Evolutionary conservation across 1,140 invertebrate species (phyloP).

Genomic region (Hydropsyche tenuis): DNA sequence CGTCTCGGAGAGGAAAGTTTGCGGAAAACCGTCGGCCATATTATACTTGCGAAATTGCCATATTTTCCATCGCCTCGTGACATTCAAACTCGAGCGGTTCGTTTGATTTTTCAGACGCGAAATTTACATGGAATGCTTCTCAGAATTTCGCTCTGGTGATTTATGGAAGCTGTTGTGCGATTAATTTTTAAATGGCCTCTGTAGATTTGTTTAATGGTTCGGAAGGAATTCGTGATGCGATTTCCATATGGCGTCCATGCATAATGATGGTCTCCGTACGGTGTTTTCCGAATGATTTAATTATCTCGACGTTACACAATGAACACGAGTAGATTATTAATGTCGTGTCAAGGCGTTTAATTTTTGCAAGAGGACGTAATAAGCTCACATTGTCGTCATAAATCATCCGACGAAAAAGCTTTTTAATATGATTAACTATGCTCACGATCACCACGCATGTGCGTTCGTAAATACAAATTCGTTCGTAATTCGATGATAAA

Average conservation of each 20-base stretch:
- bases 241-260: constrained; percentile 10
- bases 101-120: background rate
- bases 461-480: too few relatives aligned
- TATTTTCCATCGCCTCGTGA: too few relatives aligned
- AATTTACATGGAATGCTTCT: too few relatives aligned
- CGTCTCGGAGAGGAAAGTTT: background rate
- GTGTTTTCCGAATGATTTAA: constrained; percentile 11
- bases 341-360: constrained; percentile 12
- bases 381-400: constrained; percentile 1
- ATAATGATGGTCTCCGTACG: background rate
- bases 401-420: background rate
- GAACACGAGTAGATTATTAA: constrained; percentile 7
- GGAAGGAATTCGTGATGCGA: constrained; percentile 25
- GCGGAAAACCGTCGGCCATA: background rate
- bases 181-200: background rate
- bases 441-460: too few relatives aligned
- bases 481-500: too few relatives aligned
- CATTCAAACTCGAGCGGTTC: background rate
- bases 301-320: constrained; percentile 15
- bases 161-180: background rate
- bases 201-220: background rate
- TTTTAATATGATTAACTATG: too few relatives aligned
- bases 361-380: background rate
- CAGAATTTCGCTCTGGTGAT: too few relatives aligned
- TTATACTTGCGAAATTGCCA: background rate